phyloP scores from a whole-genome alignment of 2,888 invertebrate genomes.

The Caenorhabditis macrosperma region DNA sequence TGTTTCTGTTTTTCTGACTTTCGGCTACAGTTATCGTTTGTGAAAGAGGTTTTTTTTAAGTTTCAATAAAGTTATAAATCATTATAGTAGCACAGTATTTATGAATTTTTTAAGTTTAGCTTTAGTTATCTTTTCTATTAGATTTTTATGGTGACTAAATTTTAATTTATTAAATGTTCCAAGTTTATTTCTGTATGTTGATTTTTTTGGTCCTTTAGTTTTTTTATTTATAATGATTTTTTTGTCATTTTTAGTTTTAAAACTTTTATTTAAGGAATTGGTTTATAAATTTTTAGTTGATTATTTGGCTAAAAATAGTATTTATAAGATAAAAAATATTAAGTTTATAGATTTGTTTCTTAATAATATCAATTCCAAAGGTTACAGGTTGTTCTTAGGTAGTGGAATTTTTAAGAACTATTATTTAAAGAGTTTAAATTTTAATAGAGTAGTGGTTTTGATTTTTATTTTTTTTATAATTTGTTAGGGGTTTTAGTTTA shows the following conservation, averaged over 20 bases:
- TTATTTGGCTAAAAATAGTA: conserved; percentile 68
- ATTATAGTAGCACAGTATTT: conserved; percentile 64
- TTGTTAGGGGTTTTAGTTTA: conserved; percentile 68
- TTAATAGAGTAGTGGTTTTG: conserved; percentile 60
- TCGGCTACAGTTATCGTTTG: conserved; percentile 73
- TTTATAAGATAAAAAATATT: conserved; percentile 65
- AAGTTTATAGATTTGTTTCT: conserved; percentile 69
- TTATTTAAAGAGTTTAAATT: conserved; percentile 63
- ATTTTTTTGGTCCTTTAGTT: conserved; percentile 78
- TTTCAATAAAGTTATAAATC: conserved; percentile 66
- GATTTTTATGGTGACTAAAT: conserved; percentile 68
- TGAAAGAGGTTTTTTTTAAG: conserved; percentile 70
- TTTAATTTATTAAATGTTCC: conserved; percentile 69
- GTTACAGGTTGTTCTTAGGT: conserved; percentile 42
- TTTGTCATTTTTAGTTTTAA: conserved; percentile 64
- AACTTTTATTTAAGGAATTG: conserved; percentile 65
- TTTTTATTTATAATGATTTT: conserved; percentile 79
- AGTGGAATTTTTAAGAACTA: conserved; percentile 48
- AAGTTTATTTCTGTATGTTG: conserved; percentile 67
- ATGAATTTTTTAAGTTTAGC: conserved; percentile 70
- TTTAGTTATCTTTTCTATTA: conserved; percentile 66
- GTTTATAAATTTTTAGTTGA: conserved; percentile 69
- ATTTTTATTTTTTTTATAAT: conserved; percentile 62
- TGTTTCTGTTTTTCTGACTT: conserved; percentile 70
- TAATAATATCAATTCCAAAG: conserved; percentile 62